Evolutionary conservation across 2,113 vertebrate genomes (phyloP).

Genomic region (Bubo bubo): DNA sequence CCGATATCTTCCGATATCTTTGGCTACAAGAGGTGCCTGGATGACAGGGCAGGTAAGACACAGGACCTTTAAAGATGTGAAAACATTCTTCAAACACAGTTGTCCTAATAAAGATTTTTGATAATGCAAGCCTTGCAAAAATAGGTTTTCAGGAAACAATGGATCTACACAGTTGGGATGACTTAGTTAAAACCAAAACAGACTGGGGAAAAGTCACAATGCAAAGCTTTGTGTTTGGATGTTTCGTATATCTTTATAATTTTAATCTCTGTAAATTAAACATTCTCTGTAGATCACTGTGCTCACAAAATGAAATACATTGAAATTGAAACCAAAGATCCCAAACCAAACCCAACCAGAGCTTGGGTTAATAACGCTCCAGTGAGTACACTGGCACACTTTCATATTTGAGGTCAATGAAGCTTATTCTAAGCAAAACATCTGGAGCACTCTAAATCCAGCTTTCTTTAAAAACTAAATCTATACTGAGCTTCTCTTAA

Average conservation of each 20-base stretch:
- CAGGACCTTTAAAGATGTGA: background rate
- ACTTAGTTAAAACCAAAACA: background rate
- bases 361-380: conserved; percentile 40
- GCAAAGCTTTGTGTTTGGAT: background rate
- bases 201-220: background rate
- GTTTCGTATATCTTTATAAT: background rate
- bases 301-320: background rate
- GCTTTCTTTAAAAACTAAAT: conserved; percentile 35
- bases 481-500: conserved; percentile 13
- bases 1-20: background rate
- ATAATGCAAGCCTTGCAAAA: background rate
- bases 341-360: conserved; percentile 36
- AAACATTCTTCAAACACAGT: background rate
- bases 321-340: conserved; percentile 27
- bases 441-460: conserved; percentile 63
- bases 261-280: conserved; percentile 8
- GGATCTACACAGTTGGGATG: background rate
- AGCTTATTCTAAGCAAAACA: conserved; percentile 62
- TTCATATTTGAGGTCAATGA: conserved; percentile 63
- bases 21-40: background rate
- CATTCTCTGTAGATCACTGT: background rate
- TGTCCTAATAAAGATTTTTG: background rate
- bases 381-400: background rate
- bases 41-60: background rate
- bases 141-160: background rate